Percentiles rank a stretch among this genome's conserved stretches.
Evolutionary conservation across 2,888 invertebrate species (phyloP).

Genomic region (Drosophila vallismaia): DNA sequence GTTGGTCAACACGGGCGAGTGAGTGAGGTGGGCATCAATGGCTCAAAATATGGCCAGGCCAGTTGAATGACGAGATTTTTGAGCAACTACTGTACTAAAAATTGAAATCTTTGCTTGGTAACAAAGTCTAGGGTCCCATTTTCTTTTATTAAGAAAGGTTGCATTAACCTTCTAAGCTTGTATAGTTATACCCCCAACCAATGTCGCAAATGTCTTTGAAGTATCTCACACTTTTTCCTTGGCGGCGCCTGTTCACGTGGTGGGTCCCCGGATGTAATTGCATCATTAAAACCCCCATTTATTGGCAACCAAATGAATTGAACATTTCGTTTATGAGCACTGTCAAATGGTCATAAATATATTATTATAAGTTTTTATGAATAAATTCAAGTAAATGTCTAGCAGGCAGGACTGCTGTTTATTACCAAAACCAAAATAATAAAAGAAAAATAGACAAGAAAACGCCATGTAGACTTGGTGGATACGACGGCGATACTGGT

Average conservation of each 20-base stretch:
- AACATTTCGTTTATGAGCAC: conserved; percentile 55
- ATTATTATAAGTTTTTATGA: conserved; percentile 49
- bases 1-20: conserved; percentile 62
- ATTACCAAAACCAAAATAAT: conserved; percentile 8
- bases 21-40: conserved; percentile 9
- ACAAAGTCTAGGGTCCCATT: background rate
- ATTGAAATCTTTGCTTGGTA: background rate
- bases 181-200: no score
- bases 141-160: background rate
- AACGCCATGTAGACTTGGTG: conserved; percentile 1
- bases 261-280: conserved; percentile 41
- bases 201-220: background rate
- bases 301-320: conserved; percentile 53
- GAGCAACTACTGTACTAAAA: background rate
- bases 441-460: conserved; percentile 14
- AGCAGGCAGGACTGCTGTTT: conserved; percentile 22
- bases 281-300: conserved; percentile 26
- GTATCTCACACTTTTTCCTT: background rate
- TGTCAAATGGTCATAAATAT: conserved; percentile 62
- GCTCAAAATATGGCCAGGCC: background rate
- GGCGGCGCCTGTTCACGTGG: conserved; percentile 24
- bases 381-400: conserved; percentile 55
- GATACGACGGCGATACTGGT: conserved; percentile 8
- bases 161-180: background rate
- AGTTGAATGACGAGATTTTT: conserved; percentile 9